phyloP scores from a whole-genome alignment of 1,140 invertebrate genomes.

The Andrena cerasifolii region DNA sequence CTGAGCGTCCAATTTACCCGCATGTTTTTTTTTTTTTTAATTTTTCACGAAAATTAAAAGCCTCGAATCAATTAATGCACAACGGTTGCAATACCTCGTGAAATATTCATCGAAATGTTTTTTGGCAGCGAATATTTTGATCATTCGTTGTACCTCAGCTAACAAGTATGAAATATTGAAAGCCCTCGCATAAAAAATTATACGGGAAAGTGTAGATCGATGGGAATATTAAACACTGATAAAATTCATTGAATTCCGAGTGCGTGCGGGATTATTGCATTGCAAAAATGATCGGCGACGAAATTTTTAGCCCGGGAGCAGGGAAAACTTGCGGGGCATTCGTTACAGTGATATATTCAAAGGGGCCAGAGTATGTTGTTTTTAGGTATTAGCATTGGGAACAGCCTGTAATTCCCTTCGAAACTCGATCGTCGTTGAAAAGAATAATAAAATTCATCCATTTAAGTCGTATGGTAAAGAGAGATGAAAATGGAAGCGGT shows the following conservation, averaged over 20 bases:
- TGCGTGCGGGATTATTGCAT: not conserved
- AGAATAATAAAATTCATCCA: conserved; percentile 26
- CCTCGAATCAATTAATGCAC: too few relatives aligned
- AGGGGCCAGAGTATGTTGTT: not conserved
- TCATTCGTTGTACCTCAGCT: too few relatives aligned
- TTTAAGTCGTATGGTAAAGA: conserved; percentile 13
- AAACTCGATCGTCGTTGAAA: not conserved
- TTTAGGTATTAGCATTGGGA: not conserved
- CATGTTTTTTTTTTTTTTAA: too few relatives aligned
- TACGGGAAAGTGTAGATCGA: not conserved
- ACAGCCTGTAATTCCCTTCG: not conserved
- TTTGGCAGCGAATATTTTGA: not conserved
- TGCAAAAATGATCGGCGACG: not conserved
- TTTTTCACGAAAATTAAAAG: too few relatives aligned
- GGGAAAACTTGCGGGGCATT: not conserved
- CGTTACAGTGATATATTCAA: not conserved
- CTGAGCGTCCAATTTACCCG: too few relatives aligned
- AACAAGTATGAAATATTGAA: conserved; percentile 2
- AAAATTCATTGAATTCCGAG: conserved; percentile 5
- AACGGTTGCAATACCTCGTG: too few relatives aligned
- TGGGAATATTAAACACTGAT: conserved; percentile 1
- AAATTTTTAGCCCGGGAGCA: conserved; percentile 13
- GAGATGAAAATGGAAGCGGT: not conserved
- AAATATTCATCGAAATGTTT: not conserved
- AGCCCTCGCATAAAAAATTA: not conserved